Evolutionary conservation across 2,888 invertebrate genomes (phyloP).

Genomic region (Hydroisotoma schaefferi): DNA sequence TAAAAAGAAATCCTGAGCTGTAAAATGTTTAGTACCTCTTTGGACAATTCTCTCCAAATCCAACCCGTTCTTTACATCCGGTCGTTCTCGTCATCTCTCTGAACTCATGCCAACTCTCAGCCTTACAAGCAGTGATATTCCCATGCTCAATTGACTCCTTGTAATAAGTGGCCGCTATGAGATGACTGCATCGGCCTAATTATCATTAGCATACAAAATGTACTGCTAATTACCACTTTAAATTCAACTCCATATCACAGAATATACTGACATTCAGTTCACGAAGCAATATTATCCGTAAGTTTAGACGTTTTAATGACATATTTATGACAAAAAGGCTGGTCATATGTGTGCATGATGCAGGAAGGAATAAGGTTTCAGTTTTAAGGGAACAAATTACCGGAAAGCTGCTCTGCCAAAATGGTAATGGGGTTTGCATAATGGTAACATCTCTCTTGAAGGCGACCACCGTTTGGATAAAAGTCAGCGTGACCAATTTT

Average conservation of each 20-base stretch:
- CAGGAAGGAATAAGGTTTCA: no score
- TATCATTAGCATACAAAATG: no score
- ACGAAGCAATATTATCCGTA: no score
- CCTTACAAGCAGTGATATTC: conserved; percentile 40
- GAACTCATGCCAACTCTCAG: conserved; percentile 34
- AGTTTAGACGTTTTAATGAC: no score
- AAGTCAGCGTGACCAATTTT: conserved; percentile 34
- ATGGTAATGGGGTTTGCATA: conserved; percentile 27
- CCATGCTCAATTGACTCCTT: conserved; percentile 34
- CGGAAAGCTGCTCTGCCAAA: conserved; percentile 34
- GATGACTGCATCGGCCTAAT: conserved; percentile 36
- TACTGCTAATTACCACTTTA: no score
- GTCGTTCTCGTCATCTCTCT: conserved; percentile 30
- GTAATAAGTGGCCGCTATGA: conserved; percentile 34
- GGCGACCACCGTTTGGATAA: conserved; percentile 36
- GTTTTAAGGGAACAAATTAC: no score
- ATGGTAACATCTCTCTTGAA: conserved; percentile 33
- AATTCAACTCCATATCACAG: no score
- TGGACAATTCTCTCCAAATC: conserved; percentile 38
- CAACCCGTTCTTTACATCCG: conserved; percentile 29
- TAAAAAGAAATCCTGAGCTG: no score
- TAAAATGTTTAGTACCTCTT: conserved; percentile 10
- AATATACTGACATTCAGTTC: no score
- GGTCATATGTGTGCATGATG: no score
- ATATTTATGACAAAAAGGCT: no score